Base-by-base conservation (phyloP, 2,797 vertebrate species). In the Heterohyrax brucei region DNA sequence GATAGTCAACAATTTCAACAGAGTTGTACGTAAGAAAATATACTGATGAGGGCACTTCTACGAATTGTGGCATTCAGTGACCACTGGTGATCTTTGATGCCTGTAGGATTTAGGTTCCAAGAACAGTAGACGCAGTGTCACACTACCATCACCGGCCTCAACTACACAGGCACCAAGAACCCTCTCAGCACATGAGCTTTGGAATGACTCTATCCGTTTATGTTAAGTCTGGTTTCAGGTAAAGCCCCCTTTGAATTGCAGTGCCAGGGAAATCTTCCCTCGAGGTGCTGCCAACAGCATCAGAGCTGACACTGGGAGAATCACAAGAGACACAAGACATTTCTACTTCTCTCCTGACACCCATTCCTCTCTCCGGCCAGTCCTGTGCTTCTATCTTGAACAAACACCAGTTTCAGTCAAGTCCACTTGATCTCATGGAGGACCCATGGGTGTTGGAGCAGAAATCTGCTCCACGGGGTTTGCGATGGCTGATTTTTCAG, bases 251-350 rank as follows among this genome's bases (percentile, higher is more conserved):
- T 75, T 81, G 81, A 79, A 61, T 88, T 92, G 91, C 39, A 53
- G 33, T 73, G 89, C 66, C 91, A 68, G 83, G 83, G 50, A 56
- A 56, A 53, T 56, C 78, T 95, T 95, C 76, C 68, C 33, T 50
- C 26, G 64, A 82, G 87, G 24, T 70, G 26, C 72, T 79, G 80
- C 89, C 90, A 95, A 26, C 62, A 76, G 81, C 86, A 1, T 89
- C 61, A 88, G 39, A 94, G 22, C 22, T 33, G 48, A n/a, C 73
- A 24, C 12, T n/a, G 18, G 33, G n/a, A 18, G 10, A 64, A 72
- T 56, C 59, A 16, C 22, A 46, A 5, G 62, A 82, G 70, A 76
- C 7, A 4, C 2, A 18, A 16, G 19, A 30, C 61, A 5, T 75
- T 85, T 46, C 12, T 48, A 24, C 33, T 70, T 44, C 61, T 68